Evolutionary conservation across 2,888 invertebrate genomes (phyloP).

Genomic region (Brachyptera risi): DNA sequence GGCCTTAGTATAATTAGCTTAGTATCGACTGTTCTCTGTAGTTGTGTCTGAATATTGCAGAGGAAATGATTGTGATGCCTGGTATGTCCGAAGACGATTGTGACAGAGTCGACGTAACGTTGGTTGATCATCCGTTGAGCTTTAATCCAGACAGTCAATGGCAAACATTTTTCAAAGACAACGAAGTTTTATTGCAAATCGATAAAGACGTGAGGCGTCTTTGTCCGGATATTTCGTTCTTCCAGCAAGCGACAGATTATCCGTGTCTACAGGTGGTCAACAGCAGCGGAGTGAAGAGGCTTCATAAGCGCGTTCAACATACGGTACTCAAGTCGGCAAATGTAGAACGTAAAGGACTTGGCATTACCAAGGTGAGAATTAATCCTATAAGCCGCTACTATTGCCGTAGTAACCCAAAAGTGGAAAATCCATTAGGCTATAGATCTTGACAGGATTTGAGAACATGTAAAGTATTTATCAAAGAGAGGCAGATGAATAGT

Average conservation of each 20-base stretch:
- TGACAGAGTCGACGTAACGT: conserved; percentile 53
- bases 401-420: too few species aligned
- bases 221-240: conserved; percentile 96
- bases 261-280: conserved; percentile 79
- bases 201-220: conserved; percentile 92
- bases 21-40: conserved; percentile 5
- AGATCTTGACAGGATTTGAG: too few species aligned
- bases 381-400: too few species aligned
- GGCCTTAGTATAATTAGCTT: too few species aligned
- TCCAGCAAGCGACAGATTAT: conserved; percentile 89
- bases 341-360: conserved; percentile 81
- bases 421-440: too few species aligned
- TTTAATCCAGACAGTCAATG: conserved; percentile 94
- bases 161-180: conserved; percentile 95
- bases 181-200: conserved; percentile 94
- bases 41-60: conserved; percentile 46
- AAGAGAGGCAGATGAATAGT: too few species aligned
- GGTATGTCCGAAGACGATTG: conserved; percentile 53
- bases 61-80: conserved; percentile 85
- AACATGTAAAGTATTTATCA: too few species aligned
- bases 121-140: conserved; percentile 85
- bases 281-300: conserved; percentile 73
- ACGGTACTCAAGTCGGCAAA: conserved; percentile 82
- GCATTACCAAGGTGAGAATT: conserved; percentile 76
- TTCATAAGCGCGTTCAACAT: conserved; percentile 85